Conservation (phyloP, 2,113 vertebrate species). For the Spilogale gracilis region DNA sequence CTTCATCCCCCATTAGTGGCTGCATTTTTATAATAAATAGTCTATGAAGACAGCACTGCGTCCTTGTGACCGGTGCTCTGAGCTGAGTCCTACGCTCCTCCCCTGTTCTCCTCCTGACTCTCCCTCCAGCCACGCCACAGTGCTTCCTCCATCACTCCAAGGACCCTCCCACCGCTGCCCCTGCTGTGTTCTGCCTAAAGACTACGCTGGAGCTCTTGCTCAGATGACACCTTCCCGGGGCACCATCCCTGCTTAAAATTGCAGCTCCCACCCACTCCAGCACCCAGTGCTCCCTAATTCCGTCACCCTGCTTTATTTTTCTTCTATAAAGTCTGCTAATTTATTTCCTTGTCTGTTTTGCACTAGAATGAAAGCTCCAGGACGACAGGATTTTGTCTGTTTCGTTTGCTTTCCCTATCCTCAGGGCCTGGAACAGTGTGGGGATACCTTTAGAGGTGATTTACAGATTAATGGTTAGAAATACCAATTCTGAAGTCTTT, state of each 20-base stretch:
- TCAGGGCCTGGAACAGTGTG: not conserved
- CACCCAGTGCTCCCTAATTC: not conserved
- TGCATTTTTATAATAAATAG: not conserved
- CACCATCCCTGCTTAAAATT: not conserved
- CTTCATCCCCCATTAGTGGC: not conserved
- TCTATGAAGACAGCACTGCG: not conserved
- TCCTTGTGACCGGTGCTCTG: not conserved
- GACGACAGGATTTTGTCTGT: not conserved
- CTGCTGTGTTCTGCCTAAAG: not conserved
- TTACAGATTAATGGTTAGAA: not conserved
- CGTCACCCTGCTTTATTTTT: not conserved
- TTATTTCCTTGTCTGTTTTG: not conserved
- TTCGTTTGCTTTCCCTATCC: not conserved
- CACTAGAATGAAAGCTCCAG: not conserved
- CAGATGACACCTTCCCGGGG: not conserved
- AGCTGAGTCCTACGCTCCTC: not conserved
- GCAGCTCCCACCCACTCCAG: no score
- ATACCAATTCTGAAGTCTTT: not conserved
- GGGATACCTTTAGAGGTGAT: not conserved
- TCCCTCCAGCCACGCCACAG: not conserved
- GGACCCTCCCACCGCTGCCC: not conserved
- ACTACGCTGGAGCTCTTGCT: not conserved
- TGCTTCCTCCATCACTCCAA: not conserved
- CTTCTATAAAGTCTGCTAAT: not conserved
- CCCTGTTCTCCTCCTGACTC: not conserved